phyloP scores from a whole-genome alignment of 2,888 invertebrate genomes.

The Coecobrya sp. region DNA sequence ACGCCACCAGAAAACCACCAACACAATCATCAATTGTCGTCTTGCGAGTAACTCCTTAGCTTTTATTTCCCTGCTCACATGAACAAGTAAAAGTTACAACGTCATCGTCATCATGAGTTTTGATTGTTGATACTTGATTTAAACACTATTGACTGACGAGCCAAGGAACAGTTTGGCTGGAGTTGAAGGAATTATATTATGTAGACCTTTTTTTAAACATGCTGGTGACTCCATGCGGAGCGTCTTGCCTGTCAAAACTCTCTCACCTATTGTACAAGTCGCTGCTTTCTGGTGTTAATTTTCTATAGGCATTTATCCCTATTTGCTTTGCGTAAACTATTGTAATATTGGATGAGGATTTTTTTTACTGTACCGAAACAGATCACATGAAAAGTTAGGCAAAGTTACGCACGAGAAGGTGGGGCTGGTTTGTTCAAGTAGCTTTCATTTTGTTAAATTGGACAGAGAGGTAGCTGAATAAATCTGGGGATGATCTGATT shows the following conservation, averaged over 20 bases:
- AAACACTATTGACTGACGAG: constrained; percentile 44
- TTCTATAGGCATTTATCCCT: constrained; percentile 15
- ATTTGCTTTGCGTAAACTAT: constrained; percentile 49
- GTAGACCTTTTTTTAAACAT: constrained; percentile 3
- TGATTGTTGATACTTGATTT: constrained; percentile 72
- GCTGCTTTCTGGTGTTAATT: constrained; percentile 26
- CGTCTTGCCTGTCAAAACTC: constrained; percentile 43
- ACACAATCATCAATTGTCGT: constrained; percentile 76
- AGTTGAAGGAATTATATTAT: background rate
- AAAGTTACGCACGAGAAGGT: constrained; percentile 15
- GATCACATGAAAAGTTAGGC: background rate
- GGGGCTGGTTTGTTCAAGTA: background rate
- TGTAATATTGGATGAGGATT: background rate
- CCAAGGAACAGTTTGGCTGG: background rate
- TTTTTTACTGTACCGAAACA: constrained; percentile 3
- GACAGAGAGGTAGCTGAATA: background rate
- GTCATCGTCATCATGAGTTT: constrained; percentile 76
- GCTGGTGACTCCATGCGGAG: constrained; percentile 15
- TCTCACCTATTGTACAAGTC: constrained; percentile 22
- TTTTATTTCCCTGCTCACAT: constrained; percentile 57
- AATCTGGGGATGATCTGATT: constrained; percentile 35
- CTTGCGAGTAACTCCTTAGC: constrained; percentile 41
- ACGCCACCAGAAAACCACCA: constrained; percentile 58
- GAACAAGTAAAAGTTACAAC: constrained; percentile 70
- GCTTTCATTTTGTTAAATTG: background rate